Evolutionary conservation across 2,113 vertebrate genomes (phyloP), one percentile per base, ranked within the genome.

Genomic region (Pygoscelis antarcticus): DNA sequence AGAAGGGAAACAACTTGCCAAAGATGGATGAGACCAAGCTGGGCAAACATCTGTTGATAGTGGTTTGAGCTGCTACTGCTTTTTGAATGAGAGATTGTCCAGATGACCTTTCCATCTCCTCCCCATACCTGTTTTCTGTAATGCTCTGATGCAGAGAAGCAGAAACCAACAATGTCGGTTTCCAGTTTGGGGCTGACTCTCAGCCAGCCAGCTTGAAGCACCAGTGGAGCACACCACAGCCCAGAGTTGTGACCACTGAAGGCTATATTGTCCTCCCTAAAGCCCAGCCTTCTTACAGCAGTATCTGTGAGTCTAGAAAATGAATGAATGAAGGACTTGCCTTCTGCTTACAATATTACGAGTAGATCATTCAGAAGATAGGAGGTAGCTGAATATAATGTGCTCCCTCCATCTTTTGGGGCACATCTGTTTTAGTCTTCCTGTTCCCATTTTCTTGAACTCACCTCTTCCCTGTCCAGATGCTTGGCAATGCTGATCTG

Each of bases 401-500:
- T 7, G 40, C 38, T 81, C 66, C 34, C 38, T 64, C 51, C 40
- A 52, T 52, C 51, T 80, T 81, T 79, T 69, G 18, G 58, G 32
- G 16, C 7, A 57, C 6, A n/a, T 47, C 16, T 68, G 9, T 52
- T 93, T 69, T 20, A 85, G 38, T 17, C 13, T 47, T 64, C 29
- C 44, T n/a, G 10, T 80, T 75, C 40, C 42, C 36, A 7, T 55
- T 87, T 55, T 70, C 32, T 34, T 49, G 70, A n/a, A 92, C 98
- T 98, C 58, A 99, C 99, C 99, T 99, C 98, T 49, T 99, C 99
- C 92, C 99, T 98, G 96, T 99, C 99, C 97, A 99, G 97, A 6
- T 97, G 96, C 27, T 98, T 98, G 80, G 97, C 98, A 27, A 99
- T 98, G 23, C 95, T 98, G 60, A 99, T 98, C 52, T 99, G 98